A percentile compares a stretch with the other conserved stretches of the same genome.
Conservation (phyloP, 2,113 vertebrate species). For the Fregata magnificens region DNA sequence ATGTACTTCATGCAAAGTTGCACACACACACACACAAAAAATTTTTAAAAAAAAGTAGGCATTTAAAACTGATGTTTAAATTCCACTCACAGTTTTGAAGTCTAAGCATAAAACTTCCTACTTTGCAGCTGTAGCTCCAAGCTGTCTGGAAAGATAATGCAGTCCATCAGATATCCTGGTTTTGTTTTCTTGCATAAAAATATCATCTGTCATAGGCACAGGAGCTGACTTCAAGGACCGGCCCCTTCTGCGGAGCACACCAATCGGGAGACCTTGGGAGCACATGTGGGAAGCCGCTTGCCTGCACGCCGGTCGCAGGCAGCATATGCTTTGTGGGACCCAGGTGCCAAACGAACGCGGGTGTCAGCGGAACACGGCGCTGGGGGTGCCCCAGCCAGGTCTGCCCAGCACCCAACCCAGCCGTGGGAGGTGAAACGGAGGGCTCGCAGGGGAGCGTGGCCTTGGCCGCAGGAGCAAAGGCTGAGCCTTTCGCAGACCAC, state of each 20-base stretch:
- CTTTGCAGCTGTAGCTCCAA: slow-evolving; percentile 56
- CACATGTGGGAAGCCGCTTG: slow-evolving; percentile 45
- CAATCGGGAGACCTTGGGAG: slow-evolving; percentile 53
- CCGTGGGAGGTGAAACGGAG: fast-evolving
- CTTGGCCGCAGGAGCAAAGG: background rate
- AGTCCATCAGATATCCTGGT: slow-evolving; percentile 45
- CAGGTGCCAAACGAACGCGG: background rate
- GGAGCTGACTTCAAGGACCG: slow-evolving; percentile 30
- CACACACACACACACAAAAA: background rate
- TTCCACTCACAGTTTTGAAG: slow-evolving; percentile 64
- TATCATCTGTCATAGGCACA: slow-evolving; percentile 62
- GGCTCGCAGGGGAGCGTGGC: fast-evolving
- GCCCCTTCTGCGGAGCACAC: slow-evolving; percentile 46
- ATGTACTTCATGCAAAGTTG: slow-evolving; percentile 38
- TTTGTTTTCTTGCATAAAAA: slow-evolving; percentile 61
- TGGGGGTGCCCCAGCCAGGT: background rate
- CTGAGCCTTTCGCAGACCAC: background rate
- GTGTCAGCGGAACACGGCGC: background rate
- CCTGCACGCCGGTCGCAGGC: background rate
- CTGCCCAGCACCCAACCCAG: background rate
- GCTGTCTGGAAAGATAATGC: slow-evolving; percentile 54
- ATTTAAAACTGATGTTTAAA: slow-evolving; percentile 38
- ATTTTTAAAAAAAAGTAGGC: background rate
- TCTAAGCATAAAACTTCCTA: slow-evolving; percentile 57
- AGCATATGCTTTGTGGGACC: background rate